These are phyloP conservation scores for Umimayanthus chanpuru DNA, from an alignment of 92 coral and sea anemone species.

Conservation along the genomic window DNA sequence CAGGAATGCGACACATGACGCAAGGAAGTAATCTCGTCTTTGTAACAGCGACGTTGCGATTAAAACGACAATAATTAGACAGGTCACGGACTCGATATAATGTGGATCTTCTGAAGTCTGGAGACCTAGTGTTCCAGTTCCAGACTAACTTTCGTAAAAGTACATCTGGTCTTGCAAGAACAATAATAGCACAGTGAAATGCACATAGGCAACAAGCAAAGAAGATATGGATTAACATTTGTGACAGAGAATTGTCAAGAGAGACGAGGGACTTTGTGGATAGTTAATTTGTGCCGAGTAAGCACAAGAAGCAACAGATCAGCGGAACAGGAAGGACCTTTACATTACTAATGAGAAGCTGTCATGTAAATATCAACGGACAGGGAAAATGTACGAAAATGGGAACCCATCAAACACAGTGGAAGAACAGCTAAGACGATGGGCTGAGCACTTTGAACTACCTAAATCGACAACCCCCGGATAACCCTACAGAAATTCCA, in stretches of 20 bases:
- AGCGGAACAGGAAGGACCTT: neutral
- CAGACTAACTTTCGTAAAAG: neutral
- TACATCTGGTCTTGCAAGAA: neutral
- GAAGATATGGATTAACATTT: constrained; percentile 8
- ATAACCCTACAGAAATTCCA: neutral
- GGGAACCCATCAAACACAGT: neutral
- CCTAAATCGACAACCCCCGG: neutral
- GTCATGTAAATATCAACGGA: neutral
- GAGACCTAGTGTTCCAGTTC: neutral
- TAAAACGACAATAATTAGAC: neutral
- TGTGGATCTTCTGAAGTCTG: neutral
- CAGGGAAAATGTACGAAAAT: neutral
- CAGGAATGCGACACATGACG: no score
- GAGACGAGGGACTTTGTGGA: neutral
- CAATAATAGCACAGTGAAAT: neutral
- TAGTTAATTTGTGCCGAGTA: neutral
- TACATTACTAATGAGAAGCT: neutral
- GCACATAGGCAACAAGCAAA: neutral
- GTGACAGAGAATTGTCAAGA: neutral
- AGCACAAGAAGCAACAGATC: neutral
- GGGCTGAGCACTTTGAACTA: neutral
- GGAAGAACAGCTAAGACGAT: constrained; percentile 13
- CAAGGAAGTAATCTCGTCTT: no score
- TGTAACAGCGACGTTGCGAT: no score
- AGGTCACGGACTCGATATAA: neutral